These are phyloP conservation scores for Ophion costatus DNA, from an alignment of 2,888 invertebrate species.

Conservation along the genomic window DNA sequence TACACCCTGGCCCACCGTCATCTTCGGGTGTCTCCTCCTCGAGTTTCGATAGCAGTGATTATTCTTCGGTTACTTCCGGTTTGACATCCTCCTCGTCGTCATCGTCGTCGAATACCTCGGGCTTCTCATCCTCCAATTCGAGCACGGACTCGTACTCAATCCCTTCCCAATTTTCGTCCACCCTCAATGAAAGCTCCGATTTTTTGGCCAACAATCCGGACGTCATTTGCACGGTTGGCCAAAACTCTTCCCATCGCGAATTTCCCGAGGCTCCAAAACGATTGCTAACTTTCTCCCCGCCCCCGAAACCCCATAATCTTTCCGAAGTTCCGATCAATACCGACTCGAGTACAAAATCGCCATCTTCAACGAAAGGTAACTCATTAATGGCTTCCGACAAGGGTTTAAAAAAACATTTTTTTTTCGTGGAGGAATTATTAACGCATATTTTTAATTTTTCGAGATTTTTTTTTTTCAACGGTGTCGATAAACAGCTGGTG, in stretches of 20 bases:
- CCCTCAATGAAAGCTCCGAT: slow-evolving; percentile 1
- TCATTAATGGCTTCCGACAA: not conserved
- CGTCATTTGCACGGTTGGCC: not conserved
- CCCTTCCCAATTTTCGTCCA: slow-evolving; percentile 20
- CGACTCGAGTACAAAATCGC: slow-evolving; percentile 3
- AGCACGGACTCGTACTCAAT: slow-evolving; percentile 45
- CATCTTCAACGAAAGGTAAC: slow-evolving; percentile 45
- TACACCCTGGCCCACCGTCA: slow-evolving; percentile 5
- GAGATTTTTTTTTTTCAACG: too few species aligned
- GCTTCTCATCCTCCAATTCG: slow-evolving; percentile 50
- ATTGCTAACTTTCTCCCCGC: slow-evolving; percentile 40
- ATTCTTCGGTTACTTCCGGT: slow-evolving; percentile 44
- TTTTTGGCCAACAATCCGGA: slow-evolving; percentile 15
- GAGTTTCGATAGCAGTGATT: slow-evolving; percentile 39
- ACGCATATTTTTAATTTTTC: not conserved
- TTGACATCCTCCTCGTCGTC: slow-evolving; percentile 39
- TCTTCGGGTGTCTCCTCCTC: slow-evolving; percentile 56
- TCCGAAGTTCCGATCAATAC: not conserved
- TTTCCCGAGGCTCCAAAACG: slow-evolving; percentile 24
- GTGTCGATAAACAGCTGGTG: too few species aligned
- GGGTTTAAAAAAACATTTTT: not conserved
- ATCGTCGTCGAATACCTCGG: slow-evolving; percentile 37
- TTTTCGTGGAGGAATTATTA: not conserved
- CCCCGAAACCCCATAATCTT: slow-evolving; percentile 10
- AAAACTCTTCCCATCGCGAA: not conserved